phyloP scores from a whole-genome alignment of 2,113 vertebrate genomes.

The Boulengeromyrus knoepffleri region DNA sequence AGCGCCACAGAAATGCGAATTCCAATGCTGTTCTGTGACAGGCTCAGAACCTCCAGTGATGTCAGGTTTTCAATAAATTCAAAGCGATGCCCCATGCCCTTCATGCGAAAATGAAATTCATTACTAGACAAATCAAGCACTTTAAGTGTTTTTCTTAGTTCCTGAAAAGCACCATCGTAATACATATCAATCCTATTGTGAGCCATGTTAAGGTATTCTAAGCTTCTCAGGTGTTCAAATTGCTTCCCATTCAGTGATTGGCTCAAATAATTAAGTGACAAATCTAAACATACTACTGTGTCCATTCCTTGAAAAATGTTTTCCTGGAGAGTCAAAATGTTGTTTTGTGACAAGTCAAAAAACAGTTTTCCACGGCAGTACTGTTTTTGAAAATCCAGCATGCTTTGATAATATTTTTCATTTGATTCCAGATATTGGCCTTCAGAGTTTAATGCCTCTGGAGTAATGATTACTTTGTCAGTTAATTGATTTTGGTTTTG shows the following conservation, averaged over 20 bases:
- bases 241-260: constrained; percentile 45
- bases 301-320: constrained; percentile 58
- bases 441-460: not conserved
- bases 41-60: constrained; percentile 53
- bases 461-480: not conserved
- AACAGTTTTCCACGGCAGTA: constrained; percentile 36
- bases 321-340: constrained; percentile 50
- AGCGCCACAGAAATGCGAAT: constrained; percentile 52
- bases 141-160: constrained; percentile 54
- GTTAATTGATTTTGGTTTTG: not conserved
- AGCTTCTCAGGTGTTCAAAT: constrained; percentile 46
- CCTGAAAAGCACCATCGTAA: constrained; percentile 46
- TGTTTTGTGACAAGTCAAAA: constrained; percentile 67
- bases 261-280: constrained; percentile 69
- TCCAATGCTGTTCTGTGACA: constrained; percentile 63
- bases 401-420: not conserved
- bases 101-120: constrained; percentile 65
- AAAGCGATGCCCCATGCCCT: constrained; percentile 63
- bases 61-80: constrained; percentile 50
- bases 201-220: constrained; percentile 59
- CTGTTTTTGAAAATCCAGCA: constrained; percentile 32
- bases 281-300: constrained; percentile 57
- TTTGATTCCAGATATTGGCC: constrained; percentile 14
- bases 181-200: constrained; percentile 70
- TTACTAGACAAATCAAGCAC: constrained; percentile 65